Evolutionary conservation across 2,113 vertebrate genomes (phyloP).

Genomic region (Pluvialis apricaria): DNA sequence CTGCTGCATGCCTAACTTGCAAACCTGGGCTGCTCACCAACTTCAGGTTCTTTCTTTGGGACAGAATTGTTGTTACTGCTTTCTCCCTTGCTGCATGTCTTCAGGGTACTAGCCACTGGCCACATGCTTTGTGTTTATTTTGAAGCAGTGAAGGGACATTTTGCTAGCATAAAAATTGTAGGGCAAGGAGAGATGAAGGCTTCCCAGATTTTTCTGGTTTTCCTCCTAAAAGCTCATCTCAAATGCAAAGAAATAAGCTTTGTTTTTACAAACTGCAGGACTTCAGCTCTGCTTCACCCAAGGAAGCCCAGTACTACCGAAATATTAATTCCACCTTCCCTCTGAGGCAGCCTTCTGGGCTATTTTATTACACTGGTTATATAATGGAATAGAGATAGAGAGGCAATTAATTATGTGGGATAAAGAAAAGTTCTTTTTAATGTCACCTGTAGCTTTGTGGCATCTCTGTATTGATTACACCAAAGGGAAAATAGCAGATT

Average conservation of each 20-base stretch:
- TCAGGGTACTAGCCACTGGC: neutral
- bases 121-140: neutral
- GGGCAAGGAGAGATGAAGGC: neutral
- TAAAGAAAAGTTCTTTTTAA: constrained; percentile 24
- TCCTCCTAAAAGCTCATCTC: neutral
- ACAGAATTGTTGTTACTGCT: too few species aligned
- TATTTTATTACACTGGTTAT: neutral
- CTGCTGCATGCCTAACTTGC: neutral
- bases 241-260: neutral
- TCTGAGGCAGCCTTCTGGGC: neutral
- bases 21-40: neutral
- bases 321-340: neutral
- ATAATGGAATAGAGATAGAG: neutral
- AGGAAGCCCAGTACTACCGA: neutral
- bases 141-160: neutral
- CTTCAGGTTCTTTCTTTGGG: neutral
- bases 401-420: neutral
- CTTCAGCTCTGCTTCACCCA: neutral
- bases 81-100: neutral
- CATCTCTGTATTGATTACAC: neutral
- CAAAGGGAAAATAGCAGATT: neutral
- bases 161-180: neutral
- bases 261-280: neutral
- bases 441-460: constrained; percentile 13
- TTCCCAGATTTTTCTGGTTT: neutral